phyloP scores from a whole-genome alignment of 2,888 invertebrate species.

The Pediacus dermestoides region DNA sequence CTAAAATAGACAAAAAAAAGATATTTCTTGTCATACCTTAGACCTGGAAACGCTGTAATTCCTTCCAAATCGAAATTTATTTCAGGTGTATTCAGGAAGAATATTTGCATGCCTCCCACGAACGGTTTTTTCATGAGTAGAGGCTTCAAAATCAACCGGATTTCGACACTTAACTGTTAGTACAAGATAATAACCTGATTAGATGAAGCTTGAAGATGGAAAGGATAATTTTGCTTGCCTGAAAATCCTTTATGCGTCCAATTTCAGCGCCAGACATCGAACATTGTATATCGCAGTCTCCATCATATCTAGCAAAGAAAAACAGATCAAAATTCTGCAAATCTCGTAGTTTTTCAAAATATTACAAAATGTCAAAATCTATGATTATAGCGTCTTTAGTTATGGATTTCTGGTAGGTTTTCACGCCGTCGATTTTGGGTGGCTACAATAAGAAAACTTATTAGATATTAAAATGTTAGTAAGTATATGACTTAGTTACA shows the following conservation, averaged over 20 bases:
- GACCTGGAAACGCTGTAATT: slow-evolving; percentile 89
- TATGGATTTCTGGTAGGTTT: slow-evolving; percentile 89
- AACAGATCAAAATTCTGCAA: too few species aligned
- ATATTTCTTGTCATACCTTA: slow-evolving; percentile 69
- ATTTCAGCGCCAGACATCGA: slow-evolving; percentile 71
- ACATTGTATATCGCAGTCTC: slow-evolving; percentile 92
- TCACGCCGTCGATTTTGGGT: slow-evolving; percentile 87
- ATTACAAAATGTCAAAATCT: slow-evolving; percentile 90
- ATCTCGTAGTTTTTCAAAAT: too few species aligned
- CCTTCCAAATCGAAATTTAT: slow-evolving; percentile 96
- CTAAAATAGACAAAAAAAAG: too few species aligned
- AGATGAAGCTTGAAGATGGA: neutral
- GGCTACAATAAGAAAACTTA: slow-evolving; percentile 61
- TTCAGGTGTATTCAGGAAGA: slow-evolving; percentile 91
- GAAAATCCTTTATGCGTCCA: slow-evolving; percentile 76
- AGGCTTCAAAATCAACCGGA: slow-evolving; percentile 84
- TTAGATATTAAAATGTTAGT: neutral
- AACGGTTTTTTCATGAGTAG: slow-evolving; percentile 83
- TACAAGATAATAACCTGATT: slow-evolving; percentile 2
- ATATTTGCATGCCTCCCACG: slow-evolving; percentile 88
- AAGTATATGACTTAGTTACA: slow-evolving; percentile 23
- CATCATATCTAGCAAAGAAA: slow-evolving; percentile 75
- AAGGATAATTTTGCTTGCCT: slow-evolving; percentile 51
- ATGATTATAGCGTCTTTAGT: slow-evolving; percentile 90
- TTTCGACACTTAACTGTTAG: slow-evolving; percentile 35